Conservation (phyloP, 2,888 invertebrate species). For the Crossocerus cetratus region DNA sequence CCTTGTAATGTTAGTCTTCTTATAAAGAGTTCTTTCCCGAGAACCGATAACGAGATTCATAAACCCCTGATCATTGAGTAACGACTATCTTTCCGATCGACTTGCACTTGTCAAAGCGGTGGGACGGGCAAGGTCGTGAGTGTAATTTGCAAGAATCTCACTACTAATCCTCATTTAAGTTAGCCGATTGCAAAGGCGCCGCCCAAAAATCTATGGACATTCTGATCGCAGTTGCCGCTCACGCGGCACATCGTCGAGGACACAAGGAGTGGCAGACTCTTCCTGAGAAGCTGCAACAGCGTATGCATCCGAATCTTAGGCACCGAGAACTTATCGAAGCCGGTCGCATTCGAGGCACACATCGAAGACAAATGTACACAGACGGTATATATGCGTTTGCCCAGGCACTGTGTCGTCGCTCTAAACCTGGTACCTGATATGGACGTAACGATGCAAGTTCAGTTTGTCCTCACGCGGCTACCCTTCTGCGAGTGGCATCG, state of each 20-base stretch:
- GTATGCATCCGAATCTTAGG: conserved; percentile 78
- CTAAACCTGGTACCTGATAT: conserved; percentile 82
- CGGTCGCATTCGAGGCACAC: conserved; percentile 81
- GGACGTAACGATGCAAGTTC: conserved; percentile 84
- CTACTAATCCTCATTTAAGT: neutral
- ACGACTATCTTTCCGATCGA: too few relatives aligned
- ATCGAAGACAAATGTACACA: conserved; percentile 90
- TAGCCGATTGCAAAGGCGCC: neutral
- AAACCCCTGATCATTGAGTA: too few relatives aligned
- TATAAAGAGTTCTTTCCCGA: too few relatives aligned
- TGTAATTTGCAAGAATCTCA: neutral
- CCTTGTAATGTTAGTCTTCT: too few relatives aligned
- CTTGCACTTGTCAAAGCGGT: too few relatives aligned
- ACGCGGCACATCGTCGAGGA: conserved; percentile 89
- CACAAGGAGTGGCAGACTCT: conserved; percentile 87
- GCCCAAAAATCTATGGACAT: conserved; percentile 17
- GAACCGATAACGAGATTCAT: too few relatives aligned
- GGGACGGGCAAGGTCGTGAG: neutral
- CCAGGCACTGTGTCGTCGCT: conserved; percentile 82
- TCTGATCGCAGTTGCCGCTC: conserved; percentile 78
- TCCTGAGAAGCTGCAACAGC: conserved; percentile 86
- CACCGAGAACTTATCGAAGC: neutral
- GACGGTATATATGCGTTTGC: conserved; percentile 85
- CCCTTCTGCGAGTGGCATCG: conserved; percentile 92
- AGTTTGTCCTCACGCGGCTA: conserved; percentile 88